Conservation (phyloP, 2,888 invertebrate genomes). For the Endomychus coccineus region DNA sequence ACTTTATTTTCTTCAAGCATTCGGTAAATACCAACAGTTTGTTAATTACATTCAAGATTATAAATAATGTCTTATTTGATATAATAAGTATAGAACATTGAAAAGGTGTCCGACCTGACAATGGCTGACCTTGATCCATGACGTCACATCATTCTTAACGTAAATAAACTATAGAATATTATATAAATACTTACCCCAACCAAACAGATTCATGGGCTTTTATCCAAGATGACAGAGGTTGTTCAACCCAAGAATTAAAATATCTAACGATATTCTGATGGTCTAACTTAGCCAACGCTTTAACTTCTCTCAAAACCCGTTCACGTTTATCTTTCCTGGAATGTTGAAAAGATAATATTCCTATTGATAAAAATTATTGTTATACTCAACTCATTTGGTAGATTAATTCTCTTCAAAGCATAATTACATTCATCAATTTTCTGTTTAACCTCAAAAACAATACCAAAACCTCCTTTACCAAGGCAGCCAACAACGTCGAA, state of each 20-base stretch:
- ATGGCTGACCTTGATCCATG: too few relatives aligned
- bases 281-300: slow-evolving; percentile 88
- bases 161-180: too few relatives aligned
- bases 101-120: too few relatives aligned
- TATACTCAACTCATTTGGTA: slow-evolving; percentile 78
- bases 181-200: slow-evolving; percentile 22
- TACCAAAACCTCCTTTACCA: slow-evolving; percentile 91
- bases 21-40: too few relatives aligned
- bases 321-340: slow-evolving; percentile 41
- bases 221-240: slow-evolving; percentile 85
- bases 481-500: slow-evolving; percentile 76
- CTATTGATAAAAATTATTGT: too few relatives aligned
- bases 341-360: slow-evolving; percentile 28
- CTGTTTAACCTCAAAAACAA: slow-evolving; percentile 91
- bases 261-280: slow-evolving; percentile 94
- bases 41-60: too few relatives aligned
- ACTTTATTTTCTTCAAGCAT: too few relatives aligned
- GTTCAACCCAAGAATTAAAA: slow-evolving; percentile 92
- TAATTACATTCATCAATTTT: slow-evolving; percentile 91
- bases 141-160: too few relatives aligned
- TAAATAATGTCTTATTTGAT: too few relatives aligned
- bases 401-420: slow-evolving; percentile 87
- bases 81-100: too few relatives aligned
- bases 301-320: slow-evolving; percentile 89
- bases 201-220: slow-evolving; percentile 39